These are phyloP conservation scores for Cnemophilus loriae DNA, from an alignment of 2,113 vertebrate genomes.

Conservation along the genomic window DNA sequence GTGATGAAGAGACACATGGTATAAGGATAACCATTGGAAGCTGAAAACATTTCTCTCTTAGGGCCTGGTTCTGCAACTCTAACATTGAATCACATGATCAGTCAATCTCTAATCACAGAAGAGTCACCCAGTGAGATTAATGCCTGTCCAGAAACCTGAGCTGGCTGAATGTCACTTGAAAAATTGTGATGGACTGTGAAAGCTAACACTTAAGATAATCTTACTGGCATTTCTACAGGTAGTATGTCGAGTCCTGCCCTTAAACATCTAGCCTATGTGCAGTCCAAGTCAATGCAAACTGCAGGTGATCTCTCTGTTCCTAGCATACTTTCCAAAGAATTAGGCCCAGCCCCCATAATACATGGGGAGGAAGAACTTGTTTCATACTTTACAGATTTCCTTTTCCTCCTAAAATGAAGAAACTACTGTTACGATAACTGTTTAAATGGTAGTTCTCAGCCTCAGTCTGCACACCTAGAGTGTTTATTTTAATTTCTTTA, in stretches of 20 bases:
- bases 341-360: neutral
- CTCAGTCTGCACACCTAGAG: neutral
- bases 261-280: neutral
- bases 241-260: neutral
- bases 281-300: neutral
- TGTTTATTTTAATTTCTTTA: neutral
- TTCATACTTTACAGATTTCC: neutral
- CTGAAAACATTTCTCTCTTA: neutral
- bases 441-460: neutral
- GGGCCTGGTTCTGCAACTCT: neutral
- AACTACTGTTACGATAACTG: neutral
- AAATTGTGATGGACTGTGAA: neutral
- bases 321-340: neutral
- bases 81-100: neutral
- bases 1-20: neutral
- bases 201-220: neutral
- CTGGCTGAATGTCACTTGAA: neutral
- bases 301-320: neutral
- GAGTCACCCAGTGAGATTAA: neutral
- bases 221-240: neutral
- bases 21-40: neutral
- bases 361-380: neutral
- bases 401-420: neutral
- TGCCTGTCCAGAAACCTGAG: neutral
- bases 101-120: neutral